Evolutionary conservation across 2,888 invertebrate genomes (phyloP).

Genomic region (Trachelus tabidus): DNA sequence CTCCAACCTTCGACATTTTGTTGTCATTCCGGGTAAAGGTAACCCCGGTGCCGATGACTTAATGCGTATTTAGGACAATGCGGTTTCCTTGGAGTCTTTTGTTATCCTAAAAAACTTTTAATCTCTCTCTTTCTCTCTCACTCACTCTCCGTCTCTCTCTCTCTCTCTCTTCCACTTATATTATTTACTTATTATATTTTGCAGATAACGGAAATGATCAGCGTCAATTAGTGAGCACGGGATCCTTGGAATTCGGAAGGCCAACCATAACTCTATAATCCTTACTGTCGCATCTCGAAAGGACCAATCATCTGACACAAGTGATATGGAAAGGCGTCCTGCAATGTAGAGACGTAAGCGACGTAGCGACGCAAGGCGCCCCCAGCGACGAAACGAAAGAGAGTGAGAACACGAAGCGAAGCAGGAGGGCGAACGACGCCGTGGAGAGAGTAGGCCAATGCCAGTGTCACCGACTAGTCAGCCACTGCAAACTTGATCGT

Average conservation of each 20-base stretch:
- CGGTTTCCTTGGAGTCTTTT: not conserved
- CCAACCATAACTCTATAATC: not conserved
- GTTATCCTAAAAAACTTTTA: not conserved
- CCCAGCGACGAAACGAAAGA: slow-evolving; percentile 33
- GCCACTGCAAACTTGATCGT: slow-evolving; percentile 60
- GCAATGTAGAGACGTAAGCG: no score
- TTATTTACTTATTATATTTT: not conserved
- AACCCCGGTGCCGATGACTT: not conserved
- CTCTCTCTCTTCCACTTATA: not conserved
- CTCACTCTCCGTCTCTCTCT: no score
- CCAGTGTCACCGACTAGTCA: slow-evolving; percentile 60
- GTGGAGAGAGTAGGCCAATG: slow-evolving; percentile 62
- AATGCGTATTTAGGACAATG: not conserved
- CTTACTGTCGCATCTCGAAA: not conserved
- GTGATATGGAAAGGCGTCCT: not conserved
- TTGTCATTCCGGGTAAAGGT: not conserved
- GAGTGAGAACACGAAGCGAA: slow-evolving; percentile 51
- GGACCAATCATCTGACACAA: not conserved
- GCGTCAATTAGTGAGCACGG: not conserved
- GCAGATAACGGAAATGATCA: not conserved
- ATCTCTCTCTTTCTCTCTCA: not conserved
- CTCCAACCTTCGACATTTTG: not conserved
- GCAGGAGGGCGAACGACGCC: slow-evolving; percentile 55
- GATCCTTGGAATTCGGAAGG: not conserved
- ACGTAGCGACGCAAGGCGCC: not conserved